phyloP scores from a whole-genome alignment of 2,888 invertebrate species.

The Chironomus tentans region DNA sequence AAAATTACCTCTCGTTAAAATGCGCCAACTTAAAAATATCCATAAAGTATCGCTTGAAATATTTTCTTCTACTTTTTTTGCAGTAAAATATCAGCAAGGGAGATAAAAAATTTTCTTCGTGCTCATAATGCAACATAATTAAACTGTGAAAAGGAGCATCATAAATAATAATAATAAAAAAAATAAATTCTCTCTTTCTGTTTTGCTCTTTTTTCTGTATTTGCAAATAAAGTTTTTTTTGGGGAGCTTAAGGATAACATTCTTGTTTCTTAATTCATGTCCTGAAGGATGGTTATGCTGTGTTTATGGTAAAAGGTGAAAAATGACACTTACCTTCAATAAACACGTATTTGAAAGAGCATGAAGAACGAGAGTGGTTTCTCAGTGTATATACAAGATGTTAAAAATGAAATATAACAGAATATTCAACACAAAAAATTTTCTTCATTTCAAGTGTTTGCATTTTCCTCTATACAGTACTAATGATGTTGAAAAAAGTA shows the following conservation, averaged over 20 bases:
- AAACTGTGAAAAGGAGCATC: background rate
- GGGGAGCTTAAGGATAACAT: no score
- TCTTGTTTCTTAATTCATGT: no score
- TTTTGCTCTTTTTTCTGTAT: background rate
- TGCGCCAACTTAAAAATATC: no score
- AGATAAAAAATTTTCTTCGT: background rate
- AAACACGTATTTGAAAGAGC: background rate
- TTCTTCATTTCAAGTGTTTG: no score
- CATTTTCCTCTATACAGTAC: no score
- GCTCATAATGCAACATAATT: conserved; percentile 21
- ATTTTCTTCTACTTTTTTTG: no score
- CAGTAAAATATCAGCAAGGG: background rate
- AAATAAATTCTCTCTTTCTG: background rate
- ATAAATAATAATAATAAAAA: background rate
- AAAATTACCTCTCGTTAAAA: no score
- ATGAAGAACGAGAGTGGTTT: background rate
- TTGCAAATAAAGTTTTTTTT: background rate
- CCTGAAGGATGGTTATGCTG: no score
- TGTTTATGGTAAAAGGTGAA: background rate
- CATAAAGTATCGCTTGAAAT: no score
- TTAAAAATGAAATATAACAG: background rate
- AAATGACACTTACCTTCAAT: background rate
- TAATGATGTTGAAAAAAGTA: no score
- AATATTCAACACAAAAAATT: no score
- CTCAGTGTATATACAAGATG: background rate